Evolutionary conservation across 2,888 invertebrate genomes (phyloP).

Genomic region (Tipula confusa): DNA sequence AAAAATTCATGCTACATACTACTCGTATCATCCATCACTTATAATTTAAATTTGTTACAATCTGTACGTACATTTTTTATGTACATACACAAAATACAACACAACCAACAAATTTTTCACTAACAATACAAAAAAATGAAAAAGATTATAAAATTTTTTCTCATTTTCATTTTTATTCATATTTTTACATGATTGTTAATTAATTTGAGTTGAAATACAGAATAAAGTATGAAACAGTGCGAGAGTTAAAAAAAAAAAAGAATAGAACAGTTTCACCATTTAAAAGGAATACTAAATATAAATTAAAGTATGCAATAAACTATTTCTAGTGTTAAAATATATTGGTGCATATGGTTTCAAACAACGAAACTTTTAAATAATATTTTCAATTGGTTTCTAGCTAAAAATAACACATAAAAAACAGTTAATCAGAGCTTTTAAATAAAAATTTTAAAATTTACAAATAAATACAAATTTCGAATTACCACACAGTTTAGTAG

Average conservation of each 20-base stretch:
- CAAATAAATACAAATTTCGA: too few species aligned
- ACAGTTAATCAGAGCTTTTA: too few species aligned
- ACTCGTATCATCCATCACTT: neutral
- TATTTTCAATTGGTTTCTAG: too few species aligned
- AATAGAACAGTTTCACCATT: too few species aligned
- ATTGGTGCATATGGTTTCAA: too few species aligned
- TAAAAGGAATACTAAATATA: too few species aligned
- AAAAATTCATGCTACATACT: neutral
- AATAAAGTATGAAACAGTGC: neutral
- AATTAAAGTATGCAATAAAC: too few species aligned
- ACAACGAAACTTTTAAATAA: too few species aligned
- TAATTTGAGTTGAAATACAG: neutral
- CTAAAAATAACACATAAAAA: too few species aligned
- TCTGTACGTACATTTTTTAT: neutral
- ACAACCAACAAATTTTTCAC: neutral
- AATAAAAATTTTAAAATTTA: too few species aligned
- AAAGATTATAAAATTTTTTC: conserved; percentile 3
- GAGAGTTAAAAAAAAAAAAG: neutral
- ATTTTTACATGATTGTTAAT: conserved; percentile 20
- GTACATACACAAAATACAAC: neutral
- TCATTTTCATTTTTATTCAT: neutral
- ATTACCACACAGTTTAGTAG: too few species aligned
- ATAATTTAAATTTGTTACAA: neutral
- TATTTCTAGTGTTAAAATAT: too few species aligned
- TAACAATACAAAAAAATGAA: neutral